Evolutionary conservation across 2,797 vertebrate genomes (phyloP), one percentile per base, ranked within the genome.

Genomic region (Martes flavigula): DNA sequence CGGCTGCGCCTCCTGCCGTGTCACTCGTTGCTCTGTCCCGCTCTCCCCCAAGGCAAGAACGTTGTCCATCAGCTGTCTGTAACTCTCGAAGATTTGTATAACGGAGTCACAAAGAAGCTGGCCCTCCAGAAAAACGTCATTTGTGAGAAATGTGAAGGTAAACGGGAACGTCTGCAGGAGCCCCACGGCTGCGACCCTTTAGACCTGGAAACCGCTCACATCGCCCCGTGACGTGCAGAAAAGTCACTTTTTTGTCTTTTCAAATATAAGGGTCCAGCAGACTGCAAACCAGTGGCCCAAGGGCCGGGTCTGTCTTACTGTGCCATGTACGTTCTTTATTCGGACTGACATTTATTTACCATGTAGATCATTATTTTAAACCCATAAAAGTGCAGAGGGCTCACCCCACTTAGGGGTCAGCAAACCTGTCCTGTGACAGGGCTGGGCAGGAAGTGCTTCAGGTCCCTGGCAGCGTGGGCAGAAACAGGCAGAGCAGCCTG

Each of bases 121-220:
- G 99, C 99, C 23, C 99, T 99, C 90, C 99, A 99, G 97, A 99
- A 99, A 98, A 99, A 99, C 48, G 97, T 99, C 0, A 99, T 99
- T 97, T 99, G 99, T 98, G 99, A 99, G 91, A 99, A 99, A 98
- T 99, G 99, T 98, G 99, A 99, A 93, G 99, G 99, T 99, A 99
- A 89, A 56, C 58, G 9, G 1, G 83, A 92, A 18, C 60, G 90
- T 96, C 20, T 13, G 5, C 81, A 23, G 25, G 48, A 78, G 3
- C 78, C 27, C 89, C 58, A 12, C 18, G 32, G 43, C 40, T 90
- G 54, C 66, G 43, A 58, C 35, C 15, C 58, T 38, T 91, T 35
- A 43, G 27, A 75, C 79, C 83, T 32, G 13, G 40, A 58, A 92
- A 70, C n/a, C 21, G 23, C 32, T 40, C 17, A 86, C 54, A 51